Evolutionary conservation across 2,113 vertebrate species (phyloP).

Genomic region (Thalassarche chlororhynchos): DNA sequence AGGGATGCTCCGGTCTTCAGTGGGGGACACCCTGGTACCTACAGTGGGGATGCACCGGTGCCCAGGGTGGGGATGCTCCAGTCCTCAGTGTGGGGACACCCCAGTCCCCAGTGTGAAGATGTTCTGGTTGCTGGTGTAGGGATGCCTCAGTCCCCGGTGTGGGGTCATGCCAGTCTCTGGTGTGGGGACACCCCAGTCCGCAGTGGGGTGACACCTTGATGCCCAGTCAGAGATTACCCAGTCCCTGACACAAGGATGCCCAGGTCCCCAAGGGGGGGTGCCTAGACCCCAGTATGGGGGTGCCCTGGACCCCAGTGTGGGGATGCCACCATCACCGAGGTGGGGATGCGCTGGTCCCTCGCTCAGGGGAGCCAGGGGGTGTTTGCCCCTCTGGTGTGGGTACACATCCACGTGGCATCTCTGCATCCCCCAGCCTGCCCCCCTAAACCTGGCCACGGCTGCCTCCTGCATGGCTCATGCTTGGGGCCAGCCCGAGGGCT

Average conservation of each 20-base stretch:
- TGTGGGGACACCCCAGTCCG: no score
- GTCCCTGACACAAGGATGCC: not conserved
- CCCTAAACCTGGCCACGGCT: not conserved
- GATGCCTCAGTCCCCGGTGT: no score
- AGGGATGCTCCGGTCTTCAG: not conserved
- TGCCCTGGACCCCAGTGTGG: not conserved
- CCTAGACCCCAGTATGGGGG: not conserved
- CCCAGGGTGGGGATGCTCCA: not conserved
- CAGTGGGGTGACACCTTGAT: not conserved
- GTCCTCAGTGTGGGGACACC: not conserved
- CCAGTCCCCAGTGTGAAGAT: no score
- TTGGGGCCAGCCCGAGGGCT: not conserved
- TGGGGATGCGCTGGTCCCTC: not conserved
- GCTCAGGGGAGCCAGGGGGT: not conserved
- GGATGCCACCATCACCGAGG: no score
- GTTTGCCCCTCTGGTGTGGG: fast-evolving
- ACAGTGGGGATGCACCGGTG: not conserved
- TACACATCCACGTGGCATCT: not conserved
- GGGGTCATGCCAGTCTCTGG: not conserved
- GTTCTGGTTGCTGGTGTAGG: not conserved
- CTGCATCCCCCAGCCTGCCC: not conserved
- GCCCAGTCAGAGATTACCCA: not conserved
- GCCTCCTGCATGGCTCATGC: not conserved
- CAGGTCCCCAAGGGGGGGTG: not conserved
- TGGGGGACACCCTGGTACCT: not conserved